Conservation (phyloP, 2,797 vertebrate species). For the Pteropus rufus region DNA sequence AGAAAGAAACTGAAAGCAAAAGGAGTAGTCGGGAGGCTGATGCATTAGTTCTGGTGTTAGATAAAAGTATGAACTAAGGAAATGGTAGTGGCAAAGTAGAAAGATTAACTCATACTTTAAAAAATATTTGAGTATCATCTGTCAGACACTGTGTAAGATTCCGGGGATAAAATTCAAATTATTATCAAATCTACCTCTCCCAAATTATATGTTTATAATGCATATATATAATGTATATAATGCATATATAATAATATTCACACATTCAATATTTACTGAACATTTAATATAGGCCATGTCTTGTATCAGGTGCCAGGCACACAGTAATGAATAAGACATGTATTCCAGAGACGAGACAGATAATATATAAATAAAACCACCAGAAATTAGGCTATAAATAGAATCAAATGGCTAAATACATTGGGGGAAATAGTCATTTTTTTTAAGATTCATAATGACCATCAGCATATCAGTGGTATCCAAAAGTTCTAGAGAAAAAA, state of each 20-base stretch:
- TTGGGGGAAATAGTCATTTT: neutral
- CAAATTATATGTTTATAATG: neutral
- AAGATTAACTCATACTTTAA: neutral
- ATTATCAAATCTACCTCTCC: neutral
- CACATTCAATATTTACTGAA: neutral
- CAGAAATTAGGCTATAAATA: neutral
- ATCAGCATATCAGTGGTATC: neutral
- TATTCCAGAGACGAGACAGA: neutral
- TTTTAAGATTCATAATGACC: neutral
- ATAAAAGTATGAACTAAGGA: neutral
- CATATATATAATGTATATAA: neutral
- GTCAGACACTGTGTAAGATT: neutral
- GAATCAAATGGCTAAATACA: conserved; percentile 6
- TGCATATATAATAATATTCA: neutral
- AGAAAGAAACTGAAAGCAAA: neutral
- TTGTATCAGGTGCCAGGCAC: neutral
- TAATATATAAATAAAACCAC: neutral
- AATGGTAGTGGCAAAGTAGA: neutral
- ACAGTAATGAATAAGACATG: neutral
- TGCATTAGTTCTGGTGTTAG: neutral
- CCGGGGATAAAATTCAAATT: neutral
- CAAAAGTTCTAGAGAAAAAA: conserved; percentile 13
- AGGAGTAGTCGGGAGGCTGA: neutral
- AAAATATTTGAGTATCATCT: neutral
- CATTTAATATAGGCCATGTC: neutral